These are phyloP conservation scores for Xiphophorus birchmanni DNA, from an alignment of 2,797 vertebrate species.

Conservation along the genomic window DNA sequence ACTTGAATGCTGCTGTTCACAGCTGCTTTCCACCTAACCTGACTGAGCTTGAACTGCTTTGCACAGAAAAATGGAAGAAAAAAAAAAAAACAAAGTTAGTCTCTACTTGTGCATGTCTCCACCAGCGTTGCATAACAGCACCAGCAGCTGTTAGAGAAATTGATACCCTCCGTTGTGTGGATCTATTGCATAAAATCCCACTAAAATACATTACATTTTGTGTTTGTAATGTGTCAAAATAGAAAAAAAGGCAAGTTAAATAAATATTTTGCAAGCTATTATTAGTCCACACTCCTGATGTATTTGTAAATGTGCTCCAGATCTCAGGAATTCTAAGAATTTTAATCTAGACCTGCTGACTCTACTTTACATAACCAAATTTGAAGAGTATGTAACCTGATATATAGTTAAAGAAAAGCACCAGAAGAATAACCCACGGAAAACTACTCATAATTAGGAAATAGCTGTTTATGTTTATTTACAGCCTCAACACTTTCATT, in stretches of 20 bases:
- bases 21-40: not conserved
- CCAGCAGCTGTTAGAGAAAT: not conserved
- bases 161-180: not conserved
- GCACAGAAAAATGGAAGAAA: not conserved
- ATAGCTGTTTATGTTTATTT: not conserved
- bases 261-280: not conserved
- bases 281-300: not conserved
- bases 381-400: not conserved
- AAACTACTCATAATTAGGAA: not conserved
- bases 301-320: not conserved
- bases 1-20: not conserved
- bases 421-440: not conserved
- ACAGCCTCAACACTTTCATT: not conserved
- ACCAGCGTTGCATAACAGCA: too few relatives aligned
- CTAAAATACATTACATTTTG: not conserved
- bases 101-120: not conserved
- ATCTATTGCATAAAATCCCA: not conserved
- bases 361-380: not conserved
- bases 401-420: not conserved
- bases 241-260: not conserved
- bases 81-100: not conserved
- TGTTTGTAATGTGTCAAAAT: not conserved
- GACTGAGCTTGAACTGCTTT: not conserved
- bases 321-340: not conserved
- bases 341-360: not conserved